Conservation (phyloP, 2,113 vertebrate genomes). For the Nanorana parkeri region DNA sequence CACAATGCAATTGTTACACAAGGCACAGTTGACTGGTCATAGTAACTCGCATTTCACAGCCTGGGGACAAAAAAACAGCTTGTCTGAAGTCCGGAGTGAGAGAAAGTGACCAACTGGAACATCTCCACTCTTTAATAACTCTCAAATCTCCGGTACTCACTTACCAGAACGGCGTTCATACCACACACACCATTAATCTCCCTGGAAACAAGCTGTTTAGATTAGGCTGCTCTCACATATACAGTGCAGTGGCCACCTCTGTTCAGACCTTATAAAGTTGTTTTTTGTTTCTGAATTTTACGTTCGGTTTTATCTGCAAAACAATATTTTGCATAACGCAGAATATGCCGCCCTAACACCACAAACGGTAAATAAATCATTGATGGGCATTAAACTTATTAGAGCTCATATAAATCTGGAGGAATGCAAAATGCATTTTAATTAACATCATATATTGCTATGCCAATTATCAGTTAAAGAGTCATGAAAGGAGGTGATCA, state of each 20-base stretch:
- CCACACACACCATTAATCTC: conserved; percentile 2
- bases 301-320: background rate
- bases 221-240: background rate
- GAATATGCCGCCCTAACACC: no score
- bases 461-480: no score
- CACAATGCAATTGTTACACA: background rate
- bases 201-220: background rate
- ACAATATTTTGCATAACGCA: no score
- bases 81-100: background rate
- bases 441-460: no score
- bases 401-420: no score
- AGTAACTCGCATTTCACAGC: conserved; percentile 9
- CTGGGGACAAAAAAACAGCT: background rate
- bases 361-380: no score
- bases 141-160: background rate
- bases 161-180: no score
- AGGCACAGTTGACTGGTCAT: background rate
- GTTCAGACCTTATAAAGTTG: conserved; percentile 9
- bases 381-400: no score
- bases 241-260: background rate
- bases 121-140: background rate
- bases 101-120: conserved; percentile 46
- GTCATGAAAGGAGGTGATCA: no score
- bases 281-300: background rate
- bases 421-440: no score